Conservation (phyloP, 30 jellyfish, hydroid and myxozoan species). For the Cassiopea andromeda region DNA sequence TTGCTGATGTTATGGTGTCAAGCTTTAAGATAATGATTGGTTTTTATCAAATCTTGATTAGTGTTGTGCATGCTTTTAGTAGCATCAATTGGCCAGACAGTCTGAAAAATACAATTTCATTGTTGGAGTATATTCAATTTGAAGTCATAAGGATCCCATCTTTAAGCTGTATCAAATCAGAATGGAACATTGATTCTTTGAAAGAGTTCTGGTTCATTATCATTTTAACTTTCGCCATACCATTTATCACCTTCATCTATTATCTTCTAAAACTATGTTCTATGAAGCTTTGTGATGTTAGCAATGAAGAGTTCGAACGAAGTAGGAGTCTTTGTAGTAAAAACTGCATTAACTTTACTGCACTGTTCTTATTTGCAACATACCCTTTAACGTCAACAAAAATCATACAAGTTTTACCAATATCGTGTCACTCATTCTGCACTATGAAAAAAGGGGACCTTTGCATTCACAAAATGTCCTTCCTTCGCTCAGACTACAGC, state of each 20-base stretch:
- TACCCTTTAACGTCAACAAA: conserved; percentile 52
- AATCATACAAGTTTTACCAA: conserved; percentile 45
- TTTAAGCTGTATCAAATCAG: conserved; percentile 51
- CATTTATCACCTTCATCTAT: conserved; percentile 10
- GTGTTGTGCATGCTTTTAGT: conserved; percentile 19
- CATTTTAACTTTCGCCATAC: conserved; percentile 39
- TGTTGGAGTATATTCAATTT: conserved; percentile 35
- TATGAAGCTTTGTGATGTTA: not conserved
- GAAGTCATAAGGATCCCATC: conserved; percentile 50
- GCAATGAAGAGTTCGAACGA: not conserved
- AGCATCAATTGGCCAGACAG: conserved; percentile 59
- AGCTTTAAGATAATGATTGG: conserved; percentile 51
- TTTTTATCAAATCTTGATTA: conserved; percentile 47
- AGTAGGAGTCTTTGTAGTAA: not conserved
- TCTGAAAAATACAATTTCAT: not conserved
- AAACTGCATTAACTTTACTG: conserved; percentile 1
- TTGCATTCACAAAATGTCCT: conserved; percentile 24
- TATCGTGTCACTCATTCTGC: conserved; percentile 41
- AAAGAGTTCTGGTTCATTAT: conserved; percentile 46
- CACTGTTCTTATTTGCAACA: conserved; percentile 57
- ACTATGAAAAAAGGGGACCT: not conserved
- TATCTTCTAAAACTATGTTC: conserved; percentile 9
- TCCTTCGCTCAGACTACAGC: conserved; percentile 53
- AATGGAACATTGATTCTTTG: conserved; percentile 23
- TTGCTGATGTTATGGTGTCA: conserved; percentile 59